Evolutionary conservation across 2,888 invertebrate genomes (phyloP), one percentile per base, ranked within the genome.

Genomic region (Ypsolopha scabrella): DNA sequence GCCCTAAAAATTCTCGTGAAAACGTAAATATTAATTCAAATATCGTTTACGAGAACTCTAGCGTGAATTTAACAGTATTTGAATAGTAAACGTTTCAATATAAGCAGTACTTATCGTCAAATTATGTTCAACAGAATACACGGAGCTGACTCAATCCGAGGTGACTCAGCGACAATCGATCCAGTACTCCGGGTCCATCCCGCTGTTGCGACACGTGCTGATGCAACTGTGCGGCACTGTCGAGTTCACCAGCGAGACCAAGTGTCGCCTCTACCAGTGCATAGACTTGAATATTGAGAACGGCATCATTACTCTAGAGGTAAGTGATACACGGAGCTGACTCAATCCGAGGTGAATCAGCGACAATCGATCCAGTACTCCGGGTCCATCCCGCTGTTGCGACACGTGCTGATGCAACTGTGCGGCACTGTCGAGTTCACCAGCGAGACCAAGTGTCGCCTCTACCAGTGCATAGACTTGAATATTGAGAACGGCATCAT

Each of bases 131-230:
- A 3, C 79, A 94, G 94, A 97, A 72, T 99, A 99, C 77, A 99
- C 98, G 0, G 98, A 98, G 68, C 92, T 99, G 88, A 93, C 93
- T 39, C 96, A 95, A 89, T 97, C 96, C 56, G 94, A 94, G 57
- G 94, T 99, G 54, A 92, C 94, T 34, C 99, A 99, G 79, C 89
- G 97, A 9, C 94, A 96, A 77, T 96, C 97, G 57, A 90, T 99
- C 51, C 93, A 94, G 58, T 99, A 94, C 88, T 89, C 90, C 7
- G 95, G 96, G 1, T 91, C 92, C 0, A 65, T 92, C 51, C 87
- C 89, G 1, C 89, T 94, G 11, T 81, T 96, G 52, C 89, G 93
- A 41, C 92, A 94, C 67, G 87, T 95, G 51, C 79, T 96, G 8
- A 90, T 92, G 54, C 94, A 95, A 70, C 90, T 96, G 36, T 93